Conservation (phyloP, 2,888 invertebrate genomes). For the Actias luna region DNA sequence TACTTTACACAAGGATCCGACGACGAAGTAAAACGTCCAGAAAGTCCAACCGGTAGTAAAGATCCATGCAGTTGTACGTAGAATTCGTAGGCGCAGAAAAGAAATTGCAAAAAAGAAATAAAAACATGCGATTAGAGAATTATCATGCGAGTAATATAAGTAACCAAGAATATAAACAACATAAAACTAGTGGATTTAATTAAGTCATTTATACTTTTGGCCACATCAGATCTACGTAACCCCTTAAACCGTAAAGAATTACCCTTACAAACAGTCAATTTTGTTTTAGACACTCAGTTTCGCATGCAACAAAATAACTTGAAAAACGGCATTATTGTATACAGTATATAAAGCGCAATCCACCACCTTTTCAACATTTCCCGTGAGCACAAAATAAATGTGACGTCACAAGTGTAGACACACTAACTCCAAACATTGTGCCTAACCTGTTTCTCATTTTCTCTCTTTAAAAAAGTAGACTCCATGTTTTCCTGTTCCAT, state of each 20-base stretch:
- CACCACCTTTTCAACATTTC: conserved; percentile 12
- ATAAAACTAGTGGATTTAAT: background rate
- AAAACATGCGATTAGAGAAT: conserved; percentile 70
- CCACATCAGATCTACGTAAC: background rate
- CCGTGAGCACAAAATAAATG: conserved; percentile 11
- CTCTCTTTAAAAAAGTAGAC: conserved; percentile 43
- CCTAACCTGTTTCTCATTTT: conserved; percentile 66
- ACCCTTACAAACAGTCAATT: background rate
- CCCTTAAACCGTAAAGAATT: conserved; percentile 3
- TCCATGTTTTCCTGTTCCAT: conserved; percentile 57
- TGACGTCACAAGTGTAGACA: conserved; percentile 23
- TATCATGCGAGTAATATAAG: background rate
- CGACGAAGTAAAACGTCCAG: conserved; percentile 37
- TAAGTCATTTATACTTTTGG: background rate
- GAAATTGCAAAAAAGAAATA: conserved; percentile 52
- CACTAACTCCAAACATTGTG: conserved; percentile 32
- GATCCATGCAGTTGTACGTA: conserved; percentile 42
- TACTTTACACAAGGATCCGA: conserved; percentile 49
- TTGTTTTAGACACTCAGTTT: background rate
- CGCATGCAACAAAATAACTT: background rate
- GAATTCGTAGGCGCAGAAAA: conserved; percentile 46
- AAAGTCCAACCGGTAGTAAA: conserved; percentile 23
- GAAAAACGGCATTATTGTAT: background rate
- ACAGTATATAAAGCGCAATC: background rate
- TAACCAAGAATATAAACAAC: conserved; percentile 3